Evolutionary conservation across 1,140 invertebrate species (phyloP), one percentile per base, ranked within the genome.

Genomic region (Apis mellifera): DNA sequence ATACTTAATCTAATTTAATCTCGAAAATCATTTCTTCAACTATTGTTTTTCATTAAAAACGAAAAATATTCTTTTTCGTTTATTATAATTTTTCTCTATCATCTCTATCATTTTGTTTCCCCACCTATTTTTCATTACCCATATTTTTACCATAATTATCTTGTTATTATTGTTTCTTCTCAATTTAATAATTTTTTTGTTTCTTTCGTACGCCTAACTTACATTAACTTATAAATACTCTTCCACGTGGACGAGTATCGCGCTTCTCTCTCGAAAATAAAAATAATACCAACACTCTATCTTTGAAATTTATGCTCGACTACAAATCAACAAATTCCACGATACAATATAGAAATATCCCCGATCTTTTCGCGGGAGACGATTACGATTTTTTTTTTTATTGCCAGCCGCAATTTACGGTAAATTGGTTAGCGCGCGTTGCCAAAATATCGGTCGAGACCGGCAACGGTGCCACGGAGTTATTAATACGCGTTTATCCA

Each of bases 401-500:
- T 86, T 74, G 82, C 86, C 78, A 91, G 23, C 90, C 84, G 86
- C 86, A 82, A 12, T 4, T 80, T 73, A 12, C 48, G 23, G 42
- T 76, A 81, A 62, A 74, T 79, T 23, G n/a, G 79, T 71, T 65
- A 50, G 55, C 32, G 17, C 65, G 89, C 65, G 89, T 80, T 85
- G 89, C 90, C 86, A 90, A 91, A 92, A 92, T 93, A 92, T 92
- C 91, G 32, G 80, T 87, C 79, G 84, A 90, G 92, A 87, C 86
- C 62, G 71, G 86, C 88, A 93, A 91, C 86, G 89, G 86, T 93
- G 93, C 84, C 91, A 91, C 89, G 90, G 15, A 89, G 92, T 94
- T 94, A 94, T 93, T 93, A 94, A 93, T 94, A 93, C 88, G 84
- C 86, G 69, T 80, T 86, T 91, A 90, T 90, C 82, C 78, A 72